Base-by-base conservation (phyloP, 2,888 invertebrate genomes). In the Thereva nobilitata region DNA sequence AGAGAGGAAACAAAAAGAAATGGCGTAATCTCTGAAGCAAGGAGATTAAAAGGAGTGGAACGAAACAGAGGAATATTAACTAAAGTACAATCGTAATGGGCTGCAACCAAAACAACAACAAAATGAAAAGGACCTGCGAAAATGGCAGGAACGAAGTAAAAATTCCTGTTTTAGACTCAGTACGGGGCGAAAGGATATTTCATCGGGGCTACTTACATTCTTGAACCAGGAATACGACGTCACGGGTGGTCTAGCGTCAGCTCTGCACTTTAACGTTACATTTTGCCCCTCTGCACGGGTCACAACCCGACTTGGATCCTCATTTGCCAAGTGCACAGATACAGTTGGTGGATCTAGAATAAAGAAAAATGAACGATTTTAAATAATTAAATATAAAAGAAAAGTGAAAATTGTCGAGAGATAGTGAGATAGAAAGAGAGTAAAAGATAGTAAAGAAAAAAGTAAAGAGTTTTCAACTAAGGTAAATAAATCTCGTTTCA, bases 211-310 rank as follows among this genome's bases (percentile, higher is more conserved):
- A 86, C 87, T 87, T 84, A 93, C 93, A 83, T 91, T 88, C 78
- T 89, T 91, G 77, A 89, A 91, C 87, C 93, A 93, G 59, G 87
- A 86, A 78, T 89, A 90, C 74, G 86, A 87, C 71, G 85, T 86
- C 8, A 91, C 87, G 50, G 86, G 85, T 8, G 93, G 93, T 70
- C 89, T 87, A 50, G 93, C 90, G 71, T 89, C 87, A 37, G 91
- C 89, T 71, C 90, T 88, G 77, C 93, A 94, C 64, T 88, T 85
- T 64, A 93, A 84, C 74, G 87, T 88, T 59, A 92, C 88, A 73
- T 90, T 89, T 73, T 90, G 89, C 54, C 91, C 92, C 81, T 93
- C 93, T 70, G 81, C 77, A 69, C 79, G 76, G 67, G 79, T 81
- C 72, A 86, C 81, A 49, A 87, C 80, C 0, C 87, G 81, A 70